Evolutionary conservation across 2,113 vertebrate species (phyloP), one percentile per base, ranked within the genome.

Genomic region (Clarias macrocephalus): DNA sequence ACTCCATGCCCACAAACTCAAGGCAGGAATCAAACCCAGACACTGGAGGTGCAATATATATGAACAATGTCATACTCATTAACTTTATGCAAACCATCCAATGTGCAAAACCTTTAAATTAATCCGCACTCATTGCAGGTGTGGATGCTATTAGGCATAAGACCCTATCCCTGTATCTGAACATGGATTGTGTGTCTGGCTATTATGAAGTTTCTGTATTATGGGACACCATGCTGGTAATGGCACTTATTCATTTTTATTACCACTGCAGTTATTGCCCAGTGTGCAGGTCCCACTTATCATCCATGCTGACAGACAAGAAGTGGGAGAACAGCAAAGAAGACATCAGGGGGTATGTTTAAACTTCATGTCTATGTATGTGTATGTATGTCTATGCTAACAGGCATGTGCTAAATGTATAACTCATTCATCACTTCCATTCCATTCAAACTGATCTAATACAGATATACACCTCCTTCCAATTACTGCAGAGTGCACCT

Each of bases 211-310:
- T 75, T 16, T 54, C 83, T 88, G 89, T 88, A 84, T 90, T 91
- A 91, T 83, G 21, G 77, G 60, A 83, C 70, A 83, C 70, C 15
- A 62, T 88, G 86, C 65, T 86, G 60, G 83, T 93, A 92, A 94
- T 93, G 90, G 90, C 87, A 89, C 63, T 88, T 92, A 94, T 94
- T 94, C 91, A 85, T 95, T 94, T 93, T 93, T 91, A 94, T 94
- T 94, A 93, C 84, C 91, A 86, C 54, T 84, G 48, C 85, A 25
- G 59, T 88, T 83, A 85, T 91, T 92, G 89, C 75, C 80, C 82
- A 82, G 83, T 77, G 91, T 84, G 86, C 52, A 57, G 84, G 86
- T 72, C 80, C 73, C 91, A 91, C 90, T 90, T 88, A 87, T 91
- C 88, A 89, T 56, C 72, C 9, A 15, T 52, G 12, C 59, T 75